These are phyloP conservation scores for Vireo griseus DNA, from an alignment of 2,797 vertebrate genomes.

Conservation along the genomic window DNA sequence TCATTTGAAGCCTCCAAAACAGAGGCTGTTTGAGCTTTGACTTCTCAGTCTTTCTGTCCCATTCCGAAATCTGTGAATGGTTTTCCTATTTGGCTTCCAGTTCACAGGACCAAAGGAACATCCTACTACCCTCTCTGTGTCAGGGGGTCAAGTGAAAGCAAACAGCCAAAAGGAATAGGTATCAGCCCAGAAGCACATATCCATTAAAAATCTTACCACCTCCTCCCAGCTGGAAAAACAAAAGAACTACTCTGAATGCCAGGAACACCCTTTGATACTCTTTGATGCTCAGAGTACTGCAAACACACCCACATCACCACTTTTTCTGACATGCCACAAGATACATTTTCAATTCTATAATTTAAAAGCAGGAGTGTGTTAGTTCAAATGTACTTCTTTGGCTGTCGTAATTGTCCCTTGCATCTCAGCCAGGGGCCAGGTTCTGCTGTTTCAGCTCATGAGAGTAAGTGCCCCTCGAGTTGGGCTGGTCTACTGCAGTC, in stretches of 20 bases:
- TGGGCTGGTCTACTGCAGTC: background rate
- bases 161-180: background rate
- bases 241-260: background rate
- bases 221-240: conserved; percentile 24
- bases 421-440: background rate
- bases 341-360: background rate
- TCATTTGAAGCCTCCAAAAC: background rate
- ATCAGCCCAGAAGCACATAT: background rate
- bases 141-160: background rate
- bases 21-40: background rate
- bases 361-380: background rate
- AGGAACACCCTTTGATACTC: background rate
- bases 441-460: background rate
- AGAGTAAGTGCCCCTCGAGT: background rate
- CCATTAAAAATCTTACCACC: background rate
- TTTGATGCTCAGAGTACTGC: background rate
- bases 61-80: background rate
- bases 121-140: background rate
- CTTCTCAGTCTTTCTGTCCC: background rate
- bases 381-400: background rate
- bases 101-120: background rate
- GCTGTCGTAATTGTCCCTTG: background rate
- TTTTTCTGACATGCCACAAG: background rate
- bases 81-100: background rate
- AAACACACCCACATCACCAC: background rate